These are phyloP conservation scores for Gisinianus flammeolus DNA, from an alignment of 2,888 invertebrate species.

Conservation along the genomic window DNA sequence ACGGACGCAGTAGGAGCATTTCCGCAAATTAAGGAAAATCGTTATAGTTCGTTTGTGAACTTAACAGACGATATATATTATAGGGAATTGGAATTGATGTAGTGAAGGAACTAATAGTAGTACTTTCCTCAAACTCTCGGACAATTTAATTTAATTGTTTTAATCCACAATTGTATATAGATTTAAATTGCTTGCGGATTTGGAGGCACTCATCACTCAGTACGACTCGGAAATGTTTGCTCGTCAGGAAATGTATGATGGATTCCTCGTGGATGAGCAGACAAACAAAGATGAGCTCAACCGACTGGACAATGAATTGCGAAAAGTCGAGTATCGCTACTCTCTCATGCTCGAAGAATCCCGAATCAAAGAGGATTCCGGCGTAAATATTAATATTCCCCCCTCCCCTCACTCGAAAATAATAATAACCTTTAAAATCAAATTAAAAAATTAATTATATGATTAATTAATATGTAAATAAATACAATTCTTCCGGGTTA, in stretches of 20 bases:
- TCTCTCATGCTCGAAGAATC: slow-evolving; percentile 24
- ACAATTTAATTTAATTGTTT: not conserved
- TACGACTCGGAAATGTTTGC: slow-evolving; percentile 41
- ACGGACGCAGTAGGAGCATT: too few relatives aligned
- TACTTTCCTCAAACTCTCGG: too few relatives aligned
- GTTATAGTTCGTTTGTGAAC: too few relatives aligned
- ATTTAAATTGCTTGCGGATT: slow-evolving; percentile 29
- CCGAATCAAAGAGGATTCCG: not conserved
- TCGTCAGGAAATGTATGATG: slow-evolving; percentile 31
- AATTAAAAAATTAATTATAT: not conserved
- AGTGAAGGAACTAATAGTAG: too few relatives aligned
- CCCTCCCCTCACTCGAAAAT: not conserved
- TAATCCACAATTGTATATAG: not conserved
- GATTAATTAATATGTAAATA: too few relatives aligned
- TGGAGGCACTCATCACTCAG: slow-evolving; percentile 30
- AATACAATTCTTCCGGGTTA: too few relatives aligned
- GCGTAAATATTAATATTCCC: not conserved
- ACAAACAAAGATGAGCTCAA: slow-evolving; percentile 9
- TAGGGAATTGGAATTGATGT: too few relatives aligned
- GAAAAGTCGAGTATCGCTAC: slow-evolving; percentile 18
- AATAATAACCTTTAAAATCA: not conserved
- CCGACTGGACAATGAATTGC: slow-evolving; percentile 17
- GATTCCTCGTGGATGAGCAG: slow-evolving; percentile 6
- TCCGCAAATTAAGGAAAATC: too few relatives aligned
- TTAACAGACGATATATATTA: too few relatives aligned